Evolutionary conservation across 2,797 vertebrate species (phyloP), one percentile per base, ranked within the genome.

Genomic region (Cynopterus sphinx): DNA sequence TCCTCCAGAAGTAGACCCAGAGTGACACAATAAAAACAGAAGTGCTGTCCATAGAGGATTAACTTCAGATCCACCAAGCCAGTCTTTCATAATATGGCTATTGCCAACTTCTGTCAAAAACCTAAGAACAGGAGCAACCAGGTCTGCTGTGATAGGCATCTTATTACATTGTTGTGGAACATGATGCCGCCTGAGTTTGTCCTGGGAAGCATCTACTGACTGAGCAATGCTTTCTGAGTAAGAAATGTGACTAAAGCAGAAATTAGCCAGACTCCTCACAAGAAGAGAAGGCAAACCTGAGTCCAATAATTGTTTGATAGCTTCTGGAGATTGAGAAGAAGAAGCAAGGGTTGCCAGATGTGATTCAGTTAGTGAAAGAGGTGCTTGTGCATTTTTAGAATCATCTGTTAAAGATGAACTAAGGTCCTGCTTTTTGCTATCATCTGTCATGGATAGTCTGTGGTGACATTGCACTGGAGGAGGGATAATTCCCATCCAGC

Each of bases 1-100:
- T 96, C 98, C 98, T 92, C 98, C 98, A 39, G 99, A 98, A 81
- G 99, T 99, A 96, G 99, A 99, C 90, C 99, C 99, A 98, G 99
- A 99, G 97, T 99, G 99, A 98, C 99, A 99, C 70, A 99, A 98
- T 96, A 99, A 98, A 98, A 99, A 99, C 68, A 99, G 98, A 98
- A 99, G 99, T 28, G 99, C 99, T 1, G 99, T 99, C 99, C 99
- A 99, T 19, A 99, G 97, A 0, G 99, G 99, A 98, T 99, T 99
- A 78, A 99, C 99, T 98, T 99, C 99, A 16, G 99, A 99, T n/a
- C 99, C 99, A 68, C 99, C 99, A 21, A 99, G 98, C 99, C 99
- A 99, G 98, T 99, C 99, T 97, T 99, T 99, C 99, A 99, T 99
- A 92, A 99, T 98, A 83, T 99, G 99, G 97, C 99, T 99, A 98